Percentiles rank a stretch among this genome's conserved stretches.
Evolutionary conservation across 2,113 vertebrate genomes (phyloP).

Genomic region (Pseudopipra pipra): DNA sequence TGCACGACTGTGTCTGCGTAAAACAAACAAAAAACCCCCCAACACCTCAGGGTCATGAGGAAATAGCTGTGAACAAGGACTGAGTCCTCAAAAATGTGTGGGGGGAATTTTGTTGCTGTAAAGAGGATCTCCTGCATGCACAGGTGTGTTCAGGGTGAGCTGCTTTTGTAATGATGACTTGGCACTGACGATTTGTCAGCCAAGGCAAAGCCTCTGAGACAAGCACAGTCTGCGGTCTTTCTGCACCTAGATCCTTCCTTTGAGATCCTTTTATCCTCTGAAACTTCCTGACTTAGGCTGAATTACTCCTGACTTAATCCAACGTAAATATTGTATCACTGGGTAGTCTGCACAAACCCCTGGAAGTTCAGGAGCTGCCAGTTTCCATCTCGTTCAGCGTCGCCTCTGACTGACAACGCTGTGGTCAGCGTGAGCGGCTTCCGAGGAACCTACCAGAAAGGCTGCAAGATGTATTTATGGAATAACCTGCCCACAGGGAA

Average conservation of each 20-base stretch:
- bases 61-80: background rate
- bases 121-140: background rate
- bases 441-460: background rate
- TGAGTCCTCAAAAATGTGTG: background rate
- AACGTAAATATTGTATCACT: background rate
- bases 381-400: constrained; percentile 17
- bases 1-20: background rate
- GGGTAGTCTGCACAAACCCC: background rate
- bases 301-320: background rate
- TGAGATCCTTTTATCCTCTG: background rate
- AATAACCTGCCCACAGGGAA: constrained; percentile 18
- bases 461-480: constrained; percentile 28
- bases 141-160: background rate
- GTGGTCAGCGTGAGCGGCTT: background rate
- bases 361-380: constrained; percentile 18
- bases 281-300: background rate
- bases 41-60: background rate
- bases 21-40: background rate
- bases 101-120: background rate
- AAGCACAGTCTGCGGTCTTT: background rate
- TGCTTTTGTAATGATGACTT: background rate
- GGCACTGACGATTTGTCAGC: background rate
- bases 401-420: background rate
- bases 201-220: background rate
- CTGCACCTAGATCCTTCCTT: background rate